phyloP scores from a whole-genome alignment of 2,113 vertebrate genomes.

The Edolisoma coerulescens region DNA sequence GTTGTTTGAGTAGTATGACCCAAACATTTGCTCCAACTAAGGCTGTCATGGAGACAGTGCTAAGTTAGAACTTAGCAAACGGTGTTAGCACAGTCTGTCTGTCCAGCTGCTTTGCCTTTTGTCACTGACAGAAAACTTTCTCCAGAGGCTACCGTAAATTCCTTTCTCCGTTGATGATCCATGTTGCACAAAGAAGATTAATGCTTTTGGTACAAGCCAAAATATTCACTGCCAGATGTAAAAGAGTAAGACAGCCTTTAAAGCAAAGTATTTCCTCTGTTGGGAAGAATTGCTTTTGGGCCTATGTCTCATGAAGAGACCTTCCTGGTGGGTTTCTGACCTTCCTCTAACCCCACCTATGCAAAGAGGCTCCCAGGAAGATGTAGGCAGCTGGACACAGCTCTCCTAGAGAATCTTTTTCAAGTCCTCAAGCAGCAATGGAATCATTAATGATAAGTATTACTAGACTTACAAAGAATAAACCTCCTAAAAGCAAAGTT shows the following conservation, averaged over 20 bases:
- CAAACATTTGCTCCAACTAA: background rate
- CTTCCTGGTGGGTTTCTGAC: background rate
- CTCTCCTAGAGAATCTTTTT: background rate
- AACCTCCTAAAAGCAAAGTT: slow-evolving; percentile 1
- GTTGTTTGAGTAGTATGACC: background rate
- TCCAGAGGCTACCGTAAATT: background rate
- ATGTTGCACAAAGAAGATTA: background rate
- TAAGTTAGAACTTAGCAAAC: background rate
- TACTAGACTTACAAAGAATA: background rate
- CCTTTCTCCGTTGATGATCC: background rate
- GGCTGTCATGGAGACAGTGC: background rate
- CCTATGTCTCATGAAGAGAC: background rate
- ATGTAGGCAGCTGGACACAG: background rate
- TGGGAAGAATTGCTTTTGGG: background rate
- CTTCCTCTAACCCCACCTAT: background rate
- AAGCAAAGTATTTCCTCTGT: background rate
- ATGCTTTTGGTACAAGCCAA: background rate
- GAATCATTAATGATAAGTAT: background rate
- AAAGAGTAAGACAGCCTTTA: background rate
- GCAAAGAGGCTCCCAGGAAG: background rate
- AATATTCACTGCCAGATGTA: background rate
- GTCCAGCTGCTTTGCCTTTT: slow-evolving; percentile 10
- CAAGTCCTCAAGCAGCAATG: background rate
- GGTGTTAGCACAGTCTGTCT: background rate
- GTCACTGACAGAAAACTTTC: background rate